Base-by-base conservation (phyloP, 2,797 vertebrate genomes). In the Pterois miles region DNA sequence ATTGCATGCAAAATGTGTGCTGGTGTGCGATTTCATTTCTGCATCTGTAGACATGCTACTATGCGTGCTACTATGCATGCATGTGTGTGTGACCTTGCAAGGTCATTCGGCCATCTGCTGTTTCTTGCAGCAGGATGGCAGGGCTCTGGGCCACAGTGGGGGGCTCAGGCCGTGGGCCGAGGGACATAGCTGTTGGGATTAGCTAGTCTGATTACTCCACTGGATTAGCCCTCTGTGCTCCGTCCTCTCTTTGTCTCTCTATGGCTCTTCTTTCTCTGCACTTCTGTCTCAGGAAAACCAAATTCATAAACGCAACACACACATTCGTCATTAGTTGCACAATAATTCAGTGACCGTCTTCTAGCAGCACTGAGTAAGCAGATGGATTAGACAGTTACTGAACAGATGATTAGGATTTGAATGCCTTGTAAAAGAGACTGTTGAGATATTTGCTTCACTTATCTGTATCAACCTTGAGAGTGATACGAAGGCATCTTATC, bases 41-140 rank as follows among this genome's bases (percentile, higher is more conserved):
- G 60, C 53, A 73, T 74, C 48, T 48, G 54, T 53, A 58, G 22
- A 54, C 40, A 46, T 52, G 38, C 56, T 52, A 23, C 36, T 34
- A 43, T 54, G 8, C 50, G 36, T 25, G 38, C 8, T 22, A 12
- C 4, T 7, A 4, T 59, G 5, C 40, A 14, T 66, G 68, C 40
- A 8, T 60, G 50, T 63, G n/a, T 67, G 64, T 73, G 63, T 72
- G 78, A 89, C 86, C 76, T 91, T 88, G 78, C 50, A 84, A 87
- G 85, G 88, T 85, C 76, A 81, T 65, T 53, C 68, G 82, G 56
- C 86, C 93, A 93, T 93, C 91, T 94, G 90, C 85, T 89, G 86
- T 69, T 80, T 76, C 76, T 83, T 85, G 68, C 81, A 89, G 87
- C 65, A 67, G 70, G 71, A 83, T 58, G 67, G 59, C 64, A 69